Evolutionary conservation across 2,888 invertebrate genomes (phyloP), one percentile per base, ranked within the genome.

Genomic region (Drosophila vallismaia): DNA sequence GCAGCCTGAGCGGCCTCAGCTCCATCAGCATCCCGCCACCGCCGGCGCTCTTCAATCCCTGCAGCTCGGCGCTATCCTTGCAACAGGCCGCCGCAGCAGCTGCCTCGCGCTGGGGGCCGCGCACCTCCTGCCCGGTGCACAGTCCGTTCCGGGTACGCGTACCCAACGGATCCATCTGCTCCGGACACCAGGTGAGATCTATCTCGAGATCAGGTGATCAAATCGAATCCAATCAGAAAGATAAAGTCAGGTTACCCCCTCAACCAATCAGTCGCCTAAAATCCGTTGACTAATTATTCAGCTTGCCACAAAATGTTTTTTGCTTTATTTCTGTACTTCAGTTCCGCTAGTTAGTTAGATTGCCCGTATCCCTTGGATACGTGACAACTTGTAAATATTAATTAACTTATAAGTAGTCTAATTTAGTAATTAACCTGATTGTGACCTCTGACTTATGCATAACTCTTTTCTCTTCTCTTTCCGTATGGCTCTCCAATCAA

Each of bases 121-220:
- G 92, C 80, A 91, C 92, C 77, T 92, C 92, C 70, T 92, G 92
- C 86, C 92, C 92, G 74, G 91, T 92, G 76, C 92, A 92, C 88
- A 92, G 92, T 88, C 92, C 92, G 75, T 92, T 92, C 87, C 90
- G 92, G 75, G 91, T 91, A 73, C 91, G 92, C 74, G 91, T 91
- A 77, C 92, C 92, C 73, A 92, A 92, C 76, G 92, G 92, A 83
- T 91, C 91, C 57, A 91, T 92, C 76, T 92, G 92, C 83, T 92
- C 92, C 75, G 92, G 92, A 91, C 92, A 92, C 86, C 92, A 92
- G 92, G 92, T 64, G 66, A 64, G 64, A 49, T 19, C 57, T 24
- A 64, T 42, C 55, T 33, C 33, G 53, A 55, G 10, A 44, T 24
- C 44, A 19, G 24, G 24, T 44, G 24, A 44, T 10, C 19, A 24